phyloP scores from a whole-genome alignment of 2,113 vertebrate genomes.

The Herpetotheres cachinnans region DNA sequence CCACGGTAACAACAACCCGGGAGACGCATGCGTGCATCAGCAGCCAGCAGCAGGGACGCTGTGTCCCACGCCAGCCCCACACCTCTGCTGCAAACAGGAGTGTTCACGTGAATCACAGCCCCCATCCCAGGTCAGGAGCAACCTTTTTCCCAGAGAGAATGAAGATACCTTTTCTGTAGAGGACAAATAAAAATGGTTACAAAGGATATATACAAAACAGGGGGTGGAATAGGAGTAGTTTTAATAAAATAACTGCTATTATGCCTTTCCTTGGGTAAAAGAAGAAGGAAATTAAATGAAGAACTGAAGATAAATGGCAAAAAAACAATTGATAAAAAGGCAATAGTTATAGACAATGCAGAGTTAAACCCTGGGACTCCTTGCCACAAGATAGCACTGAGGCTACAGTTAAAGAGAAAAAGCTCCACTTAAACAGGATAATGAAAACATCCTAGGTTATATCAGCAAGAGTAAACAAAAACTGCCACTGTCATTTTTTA shows the following conservation, averaged over 20 bases:
- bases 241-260: background rate
- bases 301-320: background rate
- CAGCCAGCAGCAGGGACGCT: background rate
- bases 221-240: background rate
- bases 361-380: background rate
- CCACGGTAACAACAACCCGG: background rate
- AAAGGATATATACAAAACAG: background rate
- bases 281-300: background rate
- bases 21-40: background rate
- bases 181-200: background rate
- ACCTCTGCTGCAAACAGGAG: background rate
- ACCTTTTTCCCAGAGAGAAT: background rate
- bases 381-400: background rate
- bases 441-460: background rate
- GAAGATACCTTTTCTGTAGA: background rate
- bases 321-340: background rate
- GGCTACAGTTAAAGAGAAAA: background rate
- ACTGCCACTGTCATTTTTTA: background rate
- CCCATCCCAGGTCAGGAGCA: rapidly evolving
- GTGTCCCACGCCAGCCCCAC: rapidly evolving
- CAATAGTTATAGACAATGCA: background rate
- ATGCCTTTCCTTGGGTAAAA: background rate
- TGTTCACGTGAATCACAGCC: background rate
- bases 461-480: background rate
- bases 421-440: background rate